These are phyloP conservation scores for Leptinotarsa undecemlineata DNA, from an alignment of 1,140 invertebrate genomes.

Conservation along the genomic window DNA sequence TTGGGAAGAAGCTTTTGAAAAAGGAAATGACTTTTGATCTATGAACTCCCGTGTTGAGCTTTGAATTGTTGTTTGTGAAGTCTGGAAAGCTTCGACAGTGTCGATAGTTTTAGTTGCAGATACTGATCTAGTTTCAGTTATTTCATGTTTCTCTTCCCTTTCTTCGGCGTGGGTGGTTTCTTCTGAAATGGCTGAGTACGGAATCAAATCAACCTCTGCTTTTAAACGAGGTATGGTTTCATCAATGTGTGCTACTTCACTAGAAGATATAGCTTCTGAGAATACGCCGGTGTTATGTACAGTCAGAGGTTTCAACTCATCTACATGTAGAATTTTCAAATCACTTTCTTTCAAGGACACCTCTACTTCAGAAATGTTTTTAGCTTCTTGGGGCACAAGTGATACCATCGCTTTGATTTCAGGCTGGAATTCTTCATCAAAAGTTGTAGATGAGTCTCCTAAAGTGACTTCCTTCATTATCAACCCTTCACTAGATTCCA, in stretches of 20 bases:
- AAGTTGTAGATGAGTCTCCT: slow-evolving; percentile 50
- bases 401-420: slow-evolving; percentile 59
- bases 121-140: not conserved
- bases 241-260: slow-evolving; percentile 37
- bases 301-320: slow-evolving; percentile 46
- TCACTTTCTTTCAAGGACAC: slow-evolving; percentile 63
- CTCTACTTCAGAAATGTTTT: slow-evolving; percentile 64
- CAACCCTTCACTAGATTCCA: slow-evolving; percentile 64
- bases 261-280: slow-evolving; percentile 60
- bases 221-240: slow-evolving; percentile 1
- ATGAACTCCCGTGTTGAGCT: slow-evolving; percentile 59
- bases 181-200: slow-evolving; percentile 22
- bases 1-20: slow-evolving; percentile 58
- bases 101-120: slow-evolving; percentile 60
- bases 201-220: slow-evolving; percentile 31
- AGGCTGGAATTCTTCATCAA: slow-evolving; percentile 40
- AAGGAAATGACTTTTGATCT: slow-evolving; percentile 56
- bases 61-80: slow-evolving; percentile 63
- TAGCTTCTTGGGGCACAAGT: slow-evolving; percentile 66
- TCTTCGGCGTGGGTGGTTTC: slow-evolving; percentile 28
- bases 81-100: slow-evolving; percentile 63
- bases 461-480: slow-evolving; percentile 61
- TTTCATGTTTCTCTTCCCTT: slow-evolving; percentile 30
- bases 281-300: slow-evolving; percentile 55
- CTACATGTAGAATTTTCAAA: slow-evolving; percentile 55